phyloP scores from a whole-genome alignment of 2,113 vertebrate genomes.

The Xiphophorus couchianus region DNA sequence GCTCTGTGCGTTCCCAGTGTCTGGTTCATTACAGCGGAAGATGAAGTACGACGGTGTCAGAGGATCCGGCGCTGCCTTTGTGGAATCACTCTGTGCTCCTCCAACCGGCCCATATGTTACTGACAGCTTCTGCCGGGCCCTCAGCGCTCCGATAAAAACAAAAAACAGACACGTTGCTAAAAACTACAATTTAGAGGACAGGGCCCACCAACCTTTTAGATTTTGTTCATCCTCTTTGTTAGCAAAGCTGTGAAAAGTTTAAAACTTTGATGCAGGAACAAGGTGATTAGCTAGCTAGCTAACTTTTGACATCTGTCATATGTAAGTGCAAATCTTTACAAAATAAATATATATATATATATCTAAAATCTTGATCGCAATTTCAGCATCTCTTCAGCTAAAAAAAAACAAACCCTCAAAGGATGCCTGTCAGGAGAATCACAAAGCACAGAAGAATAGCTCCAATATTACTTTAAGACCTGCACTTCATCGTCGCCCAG shows the following conservation, averaged over 20 bases:
- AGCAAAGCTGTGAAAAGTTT: too few species aligned
- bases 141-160: conserved; percentile 14
- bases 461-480: neutral
- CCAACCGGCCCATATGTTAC: conserved; percentile 32
- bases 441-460: neutral
- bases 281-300: too few species aligned
- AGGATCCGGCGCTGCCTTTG: conserved; percentile 39
- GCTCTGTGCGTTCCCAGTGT: conserved; percentile 38
- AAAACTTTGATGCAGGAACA: too few species aligned
- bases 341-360: too few species aligned
- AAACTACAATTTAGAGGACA: too few species aligned
- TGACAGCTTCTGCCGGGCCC: conserved; percentile 37
- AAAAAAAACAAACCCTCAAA: neutral
- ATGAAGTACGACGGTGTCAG: conserved; percentile 58
- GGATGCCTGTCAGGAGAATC: neutral
- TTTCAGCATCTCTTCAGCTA: neutral
- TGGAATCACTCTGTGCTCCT: conserved; percentile 46
- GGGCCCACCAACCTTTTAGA: too few species aligned
- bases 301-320: too few species aligned
- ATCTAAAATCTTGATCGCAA: neutral
- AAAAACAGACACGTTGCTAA: neutral
- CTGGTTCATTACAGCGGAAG: conserved; percentile 47
- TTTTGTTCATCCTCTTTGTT: too few species aligned
- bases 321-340: too few species aligned
- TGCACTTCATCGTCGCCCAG: neutral